These are phyloP conservation scores for Sterrhoptilus dennistouni DNA, from an alignment of 2,113 vertebrate species.

Conservation along the genomic window DNA sequence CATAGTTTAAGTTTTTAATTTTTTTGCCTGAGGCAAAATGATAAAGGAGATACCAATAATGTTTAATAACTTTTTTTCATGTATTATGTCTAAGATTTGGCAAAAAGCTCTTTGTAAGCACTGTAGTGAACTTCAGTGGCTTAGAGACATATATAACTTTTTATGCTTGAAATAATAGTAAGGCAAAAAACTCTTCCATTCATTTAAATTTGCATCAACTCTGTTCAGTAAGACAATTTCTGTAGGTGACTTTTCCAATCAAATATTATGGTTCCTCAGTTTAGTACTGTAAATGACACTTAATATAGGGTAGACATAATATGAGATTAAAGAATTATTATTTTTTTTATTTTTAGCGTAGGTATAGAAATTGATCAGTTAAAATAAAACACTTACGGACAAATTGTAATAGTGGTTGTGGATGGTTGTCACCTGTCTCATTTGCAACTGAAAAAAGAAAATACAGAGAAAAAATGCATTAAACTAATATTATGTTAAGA, in stretches of 20 bases:
- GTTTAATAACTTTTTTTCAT: background rate
- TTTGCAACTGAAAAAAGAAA: conserved; percentile 85
- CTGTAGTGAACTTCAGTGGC: background rate
- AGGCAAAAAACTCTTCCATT: background rate
- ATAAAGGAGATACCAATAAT: background rate
- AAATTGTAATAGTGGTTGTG: conserved; percentile 83
- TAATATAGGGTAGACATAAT: background rate
- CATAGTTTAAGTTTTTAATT: background rate
- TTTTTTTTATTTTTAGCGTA: background rate
- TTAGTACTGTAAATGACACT: background rate
- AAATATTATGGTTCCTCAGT: background rate
- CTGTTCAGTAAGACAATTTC: background rate
- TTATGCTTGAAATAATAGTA: background rate
- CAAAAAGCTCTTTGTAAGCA: background rate
- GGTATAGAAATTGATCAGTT: background rate
- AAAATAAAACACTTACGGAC: conserved; percentile 79
- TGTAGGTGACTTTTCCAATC: background rate
- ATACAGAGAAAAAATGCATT: background rate
- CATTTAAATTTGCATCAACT: background rate
- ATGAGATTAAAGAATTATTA: background rate
- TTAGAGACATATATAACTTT: background rate
- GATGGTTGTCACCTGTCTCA: conserved; percentile 85
- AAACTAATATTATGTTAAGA: background rate
- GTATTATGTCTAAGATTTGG: background rate
- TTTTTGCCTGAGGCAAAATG: background rate